These are phyloP conservation scores for Thryonomys swinderianus DNA, from an alignment of 2,113 vertebrate genomes.

Conservation along the genomic window DNA sequence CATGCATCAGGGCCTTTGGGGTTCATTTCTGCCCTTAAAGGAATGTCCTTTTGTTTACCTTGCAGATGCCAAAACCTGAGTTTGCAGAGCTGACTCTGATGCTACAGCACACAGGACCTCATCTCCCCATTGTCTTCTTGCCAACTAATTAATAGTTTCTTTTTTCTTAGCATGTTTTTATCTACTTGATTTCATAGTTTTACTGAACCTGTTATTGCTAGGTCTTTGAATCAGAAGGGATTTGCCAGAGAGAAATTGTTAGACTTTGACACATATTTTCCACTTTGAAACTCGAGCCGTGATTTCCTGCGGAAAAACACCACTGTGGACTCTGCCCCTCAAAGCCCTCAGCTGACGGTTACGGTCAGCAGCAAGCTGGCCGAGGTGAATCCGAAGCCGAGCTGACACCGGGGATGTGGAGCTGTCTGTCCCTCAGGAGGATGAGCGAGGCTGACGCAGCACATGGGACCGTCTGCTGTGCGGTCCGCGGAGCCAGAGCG, in stretches of 20 bases:
- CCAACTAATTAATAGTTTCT: background rate
- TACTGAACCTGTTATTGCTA: background rate
- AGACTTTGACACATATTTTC: background rate
- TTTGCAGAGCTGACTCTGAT: background rate
- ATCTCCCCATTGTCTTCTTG: background rate
- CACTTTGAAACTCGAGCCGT: background rate
- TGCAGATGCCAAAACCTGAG: background rate
- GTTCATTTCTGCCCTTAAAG: background rate
- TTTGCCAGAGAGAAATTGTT: background rate
- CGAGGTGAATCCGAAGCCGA: background rate
- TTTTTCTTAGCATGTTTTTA: background rate
- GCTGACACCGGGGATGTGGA: background rate
- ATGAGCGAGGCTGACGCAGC: background rate
- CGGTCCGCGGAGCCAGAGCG: background rate
- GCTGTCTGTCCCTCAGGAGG: background rate
- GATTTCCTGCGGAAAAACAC: background rate
- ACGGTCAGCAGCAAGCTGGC: background rate
- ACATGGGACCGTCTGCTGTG: background rate
- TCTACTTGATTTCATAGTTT: background rate
- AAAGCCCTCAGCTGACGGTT: background rate
- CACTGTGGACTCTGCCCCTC: background rate
- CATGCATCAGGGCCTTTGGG: background rate
- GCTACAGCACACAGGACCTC: background rate
- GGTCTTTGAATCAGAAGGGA: background rate
- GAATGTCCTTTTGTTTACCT: background rate